Conservation (phyloP, 2,888 invertebrate genomes). For the Oxystoma pomonae region DNA sequence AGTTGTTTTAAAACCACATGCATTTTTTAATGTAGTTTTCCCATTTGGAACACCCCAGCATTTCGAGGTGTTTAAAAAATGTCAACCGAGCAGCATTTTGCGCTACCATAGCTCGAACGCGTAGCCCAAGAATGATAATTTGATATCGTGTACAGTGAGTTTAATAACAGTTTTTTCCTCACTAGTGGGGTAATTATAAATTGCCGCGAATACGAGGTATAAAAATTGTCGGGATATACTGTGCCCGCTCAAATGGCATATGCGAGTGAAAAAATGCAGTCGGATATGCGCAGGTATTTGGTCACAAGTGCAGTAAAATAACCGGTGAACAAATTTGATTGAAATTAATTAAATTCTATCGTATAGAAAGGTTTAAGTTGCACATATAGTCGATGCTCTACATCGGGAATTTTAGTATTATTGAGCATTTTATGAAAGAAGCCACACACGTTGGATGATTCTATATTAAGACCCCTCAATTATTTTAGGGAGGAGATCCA, state of each 20-base stretch:
- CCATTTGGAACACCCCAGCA: not conserved
- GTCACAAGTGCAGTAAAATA: no score
- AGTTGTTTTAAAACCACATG: not conserved
- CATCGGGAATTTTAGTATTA: no score
- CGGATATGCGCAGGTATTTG: no score
- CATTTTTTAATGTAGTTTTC: not conserved
- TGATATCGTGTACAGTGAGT: constrained; percentile 17
- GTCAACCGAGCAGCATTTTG: not conserved
- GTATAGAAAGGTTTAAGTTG: no score
- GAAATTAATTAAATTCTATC: no score
- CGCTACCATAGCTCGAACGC: constrained; percentile 5
- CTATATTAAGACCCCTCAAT: no score
- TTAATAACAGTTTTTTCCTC: constrained; percentile 17
- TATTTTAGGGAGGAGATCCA: no score
- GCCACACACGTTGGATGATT: no score
- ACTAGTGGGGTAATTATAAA: not conserved
- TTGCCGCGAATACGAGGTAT: not conserved
- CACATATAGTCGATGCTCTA: no score
- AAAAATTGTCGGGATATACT: not conserved
- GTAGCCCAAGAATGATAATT: constrained; percentile 23
- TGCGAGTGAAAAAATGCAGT: not conserved
- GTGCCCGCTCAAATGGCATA: not conserved
- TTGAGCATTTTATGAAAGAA: no score
- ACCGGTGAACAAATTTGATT: no score
- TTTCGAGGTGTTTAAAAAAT: not conserved